phyloP scores from a whole-genome alignment of 2,797 vertebrate genomes.

The Microhierax caerulescens region DNA sequence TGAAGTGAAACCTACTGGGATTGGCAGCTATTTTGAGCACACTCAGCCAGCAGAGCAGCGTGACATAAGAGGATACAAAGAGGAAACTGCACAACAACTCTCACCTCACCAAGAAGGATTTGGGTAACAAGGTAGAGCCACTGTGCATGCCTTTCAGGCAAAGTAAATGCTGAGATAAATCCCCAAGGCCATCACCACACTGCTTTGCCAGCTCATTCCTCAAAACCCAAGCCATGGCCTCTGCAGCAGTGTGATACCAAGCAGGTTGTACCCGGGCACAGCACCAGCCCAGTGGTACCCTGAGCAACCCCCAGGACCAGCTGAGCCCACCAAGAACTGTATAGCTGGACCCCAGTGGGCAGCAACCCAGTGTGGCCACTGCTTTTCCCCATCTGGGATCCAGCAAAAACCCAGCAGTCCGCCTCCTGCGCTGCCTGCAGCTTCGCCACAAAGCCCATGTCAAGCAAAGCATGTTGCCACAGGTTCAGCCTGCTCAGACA shows the following conservation, averaged over 20 bases:
- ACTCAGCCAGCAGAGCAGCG: constrained; percentile 7
- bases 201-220: rapidly evolving
- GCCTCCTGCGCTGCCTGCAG: rapidly evolving
- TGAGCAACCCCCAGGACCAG: neutral
- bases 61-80: constrained; percentile 66
- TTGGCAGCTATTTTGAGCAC: constrained; percentile 63
- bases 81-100: constrained; percentile 67
- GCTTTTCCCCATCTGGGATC: rapidly evolving
- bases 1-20: constrained; percentile 65
- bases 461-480: neutral
- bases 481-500: neutral
- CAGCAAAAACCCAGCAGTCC: neutral
- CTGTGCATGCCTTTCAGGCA: neutral
- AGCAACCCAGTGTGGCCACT: rapidly evolving
- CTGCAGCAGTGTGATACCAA: rapidly evolving
- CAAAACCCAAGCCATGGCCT: rapidly evolving
- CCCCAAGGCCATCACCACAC: neutral
- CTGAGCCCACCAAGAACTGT: rapidly evolving
- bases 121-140: neutral
- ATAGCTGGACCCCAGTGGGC: neutral
- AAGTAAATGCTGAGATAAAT: rapidly evolving
- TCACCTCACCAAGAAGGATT: constrained; percentile 12
- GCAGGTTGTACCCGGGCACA: rapidly evolving
- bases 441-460: rapidly evolving
- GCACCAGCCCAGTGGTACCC: rapidly evolving